These are phyloP conservation scores for Paraescarpia echinospica DNA, from an alignment of 1,140 invertebrate species.

Conservation along the genomic window DNA sequence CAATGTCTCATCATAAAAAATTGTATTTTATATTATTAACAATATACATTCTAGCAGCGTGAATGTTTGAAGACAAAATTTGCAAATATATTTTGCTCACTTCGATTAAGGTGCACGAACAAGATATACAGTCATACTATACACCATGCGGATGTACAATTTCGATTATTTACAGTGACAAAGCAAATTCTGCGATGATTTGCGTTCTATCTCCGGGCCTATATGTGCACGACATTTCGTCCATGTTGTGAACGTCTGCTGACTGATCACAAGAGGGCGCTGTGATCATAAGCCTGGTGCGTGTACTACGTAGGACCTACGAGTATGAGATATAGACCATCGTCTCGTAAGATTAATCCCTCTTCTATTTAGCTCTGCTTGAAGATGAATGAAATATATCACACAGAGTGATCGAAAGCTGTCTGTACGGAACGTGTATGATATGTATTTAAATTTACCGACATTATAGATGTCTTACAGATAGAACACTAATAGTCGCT, in stretches of 20 bases:
- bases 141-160: too few relatives aligned
- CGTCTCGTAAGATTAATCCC: not conserved
- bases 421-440: not conserved
- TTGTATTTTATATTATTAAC: not conserved
- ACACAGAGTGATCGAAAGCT: not conserved
- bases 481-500: not conserved
- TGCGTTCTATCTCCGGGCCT: too few relatives aligned
- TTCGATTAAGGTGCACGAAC: too few relatives aligned
- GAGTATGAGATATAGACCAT: not conserved
- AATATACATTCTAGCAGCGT: not conserved
- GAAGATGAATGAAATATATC: not conserved
- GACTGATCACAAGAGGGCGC: not conserved
- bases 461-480: not conserved
- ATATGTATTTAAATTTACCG: not conserved
- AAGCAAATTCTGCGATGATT: too few relatives aligned
- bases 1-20: too few relatives aligned
- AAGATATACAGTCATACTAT: too few relatives aligned
- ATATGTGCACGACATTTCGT: too few relatives aligned
- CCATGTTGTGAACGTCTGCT: not conserved
- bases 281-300: not conserved
- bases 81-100: too few relatives aligned
- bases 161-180: too few relatives aligned
- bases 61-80: too few relatives aligned
- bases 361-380: not conserved
- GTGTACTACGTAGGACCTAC: not conserved